phyloP scores from a whole-genome alignment of 1,140 invertebrate species.

The Papilio glaucus region DNA sequence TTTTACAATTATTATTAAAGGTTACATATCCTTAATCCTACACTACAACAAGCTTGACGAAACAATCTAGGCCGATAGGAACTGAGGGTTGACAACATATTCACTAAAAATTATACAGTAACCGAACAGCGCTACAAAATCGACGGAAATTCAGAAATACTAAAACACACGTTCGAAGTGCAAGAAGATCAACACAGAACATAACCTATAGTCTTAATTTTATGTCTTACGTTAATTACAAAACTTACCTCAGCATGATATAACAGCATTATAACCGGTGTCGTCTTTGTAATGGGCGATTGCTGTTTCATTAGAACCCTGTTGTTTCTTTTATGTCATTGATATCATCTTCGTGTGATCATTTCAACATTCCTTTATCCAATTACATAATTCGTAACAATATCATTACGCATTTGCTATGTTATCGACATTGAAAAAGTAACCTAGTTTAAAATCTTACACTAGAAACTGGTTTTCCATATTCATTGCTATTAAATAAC shows the following conservation, averaged over 20 bases:
- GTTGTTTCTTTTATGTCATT: not conserved
- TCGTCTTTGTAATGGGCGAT: slow-evolving; percentile 25
- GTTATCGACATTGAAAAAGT: slow-evolving; percentile 2
- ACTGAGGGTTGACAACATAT: slow-evolving; percentile 66
- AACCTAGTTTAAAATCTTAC: not conserved
- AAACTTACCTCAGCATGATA: slow-evolving; percentile 62
- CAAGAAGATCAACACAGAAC: slow-evolving; percentile 58
- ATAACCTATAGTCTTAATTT: slow-evolving; percentile 51
- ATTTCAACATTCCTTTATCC: not conserved
- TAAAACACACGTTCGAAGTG: slow-evolving; percentile 49
- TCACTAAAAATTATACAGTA: slow-evolving; percentile 51
- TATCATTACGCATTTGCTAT: not conserved
- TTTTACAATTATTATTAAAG: slow-evolving; percentile 56
- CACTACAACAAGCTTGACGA: slow-evolving; percentile 68
- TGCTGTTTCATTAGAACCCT: not conserved
- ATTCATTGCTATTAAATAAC: slow-evolving; percentile 3
- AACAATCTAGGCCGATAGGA: slow-evolving; percentile 79
- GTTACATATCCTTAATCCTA: slow-evolving; percentile 59
- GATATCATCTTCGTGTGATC: not conserved
- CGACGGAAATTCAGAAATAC: slow-evolving; percentile 45
- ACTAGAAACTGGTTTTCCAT: not conserved
- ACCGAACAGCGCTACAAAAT: slow-evolving; percentile 55
- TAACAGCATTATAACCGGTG: not conserved
- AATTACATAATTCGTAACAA: not conserved
- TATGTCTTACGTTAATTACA: slow-evolving; percentile 71